Base-by-base conservation (phyloP, 2,797 vertebrate genomes). In the Pitangus sulphuratus region DNA sequence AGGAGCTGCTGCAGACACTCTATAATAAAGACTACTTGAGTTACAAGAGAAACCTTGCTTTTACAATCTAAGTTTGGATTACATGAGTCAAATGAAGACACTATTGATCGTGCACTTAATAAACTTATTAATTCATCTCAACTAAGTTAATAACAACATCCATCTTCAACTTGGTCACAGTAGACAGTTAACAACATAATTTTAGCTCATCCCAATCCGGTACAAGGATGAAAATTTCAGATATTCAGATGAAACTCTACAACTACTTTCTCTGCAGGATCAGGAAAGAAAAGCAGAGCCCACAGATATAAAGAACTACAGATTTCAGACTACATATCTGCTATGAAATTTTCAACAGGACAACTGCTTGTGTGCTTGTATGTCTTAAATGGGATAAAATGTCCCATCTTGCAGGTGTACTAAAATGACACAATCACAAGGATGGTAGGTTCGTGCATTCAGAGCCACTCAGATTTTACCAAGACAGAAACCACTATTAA, bases 71-170 rank as follows among this genome's bases (percentile, higher is more conserved):
- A 44, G 1, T 60, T 56, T 80, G 6, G 18, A 57, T 70, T 45
- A 72, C 8, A 50, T 17, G 1, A 80, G 5, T 85, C 25, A 60
- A 87, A 53, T 44, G 15, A 64, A 78, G 35, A 64, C 14, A 39
- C 5, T 83, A 76, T 28, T 66, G 48, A 37, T 3, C 1, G 0
- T 28, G 2, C 16, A 42, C 10, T 54, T 45, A 82, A 50, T 4
- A 53, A 62, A 21, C 6, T 51, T 30, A 30, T 11, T 51, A 51
- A 51, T 30, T 28, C 50, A 18, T 51, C 28, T 30, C 28, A 51
- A 30, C 50, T 51, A 51, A 30, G 16, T 51, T 51, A 30, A 30
- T 15, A 48, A 26, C 15, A 81, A 44, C 15, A 58, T 4, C 4
- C 3, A 66, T 25, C 31, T 68, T 66, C 70, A 71, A 12, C 28